These are phyloP conservation scores for Apotomis betuletana DNA, from an alignment of 2,888 invertebrate genomes.

Conservation along the genomic window DNA sequence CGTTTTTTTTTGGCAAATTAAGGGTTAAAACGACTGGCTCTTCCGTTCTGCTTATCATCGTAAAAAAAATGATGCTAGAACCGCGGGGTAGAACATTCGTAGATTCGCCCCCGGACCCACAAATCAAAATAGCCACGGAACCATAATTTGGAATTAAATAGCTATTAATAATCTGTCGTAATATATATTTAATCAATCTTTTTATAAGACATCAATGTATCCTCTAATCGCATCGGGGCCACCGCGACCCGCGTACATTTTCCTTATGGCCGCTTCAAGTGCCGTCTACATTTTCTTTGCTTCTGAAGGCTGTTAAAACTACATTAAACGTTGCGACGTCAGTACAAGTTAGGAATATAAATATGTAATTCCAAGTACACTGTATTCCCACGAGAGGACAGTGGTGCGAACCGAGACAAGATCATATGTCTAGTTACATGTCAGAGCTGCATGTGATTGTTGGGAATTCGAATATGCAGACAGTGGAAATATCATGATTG, in stretches of 20 bases:
- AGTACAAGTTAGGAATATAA: constrained; percentile 60
- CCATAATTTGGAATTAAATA: not conserved
- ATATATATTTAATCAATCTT: not conserved
- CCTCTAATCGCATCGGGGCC: constrained; percentile 18
- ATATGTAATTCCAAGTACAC: constrained; percentile 64
- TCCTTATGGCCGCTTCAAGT: constrained; percentile 35
- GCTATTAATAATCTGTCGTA: not conserved
- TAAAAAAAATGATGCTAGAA: too few species aligned
- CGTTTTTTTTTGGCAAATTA: too few species aligned
- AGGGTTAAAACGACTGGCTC: too few species aligned
- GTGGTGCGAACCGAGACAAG: constrained; percentile 47
- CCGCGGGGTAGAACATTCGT: too few species aligned
- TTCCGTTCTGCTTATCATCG: too few species aligned
- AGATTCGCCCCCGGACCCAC: too few species aligned
- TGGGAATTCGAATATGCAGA: constrained; percentile 1
- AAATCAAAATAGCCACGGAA: too few species aligned
- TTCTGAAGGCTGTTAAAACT: constrained; percentile 50
- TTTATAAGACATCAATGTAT: constrained; percentile 3
- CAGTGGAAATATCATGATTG: constrained; percentile 24
- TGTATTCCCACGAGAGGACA: constrained; percentile 67
- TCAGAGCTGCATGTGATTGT: not conserved
- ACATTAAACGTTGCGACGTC: constrained; percentile 51
- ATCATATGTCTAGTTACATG: not conserved
- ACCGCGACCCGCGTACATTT: constrained; percentile 20
- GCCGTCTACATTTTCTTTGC: constrained; percentile 51